phyloP scores from a whole-genome alignment of 2,797 vertebrate species.

The Dermochelys coriacea region DNA sequence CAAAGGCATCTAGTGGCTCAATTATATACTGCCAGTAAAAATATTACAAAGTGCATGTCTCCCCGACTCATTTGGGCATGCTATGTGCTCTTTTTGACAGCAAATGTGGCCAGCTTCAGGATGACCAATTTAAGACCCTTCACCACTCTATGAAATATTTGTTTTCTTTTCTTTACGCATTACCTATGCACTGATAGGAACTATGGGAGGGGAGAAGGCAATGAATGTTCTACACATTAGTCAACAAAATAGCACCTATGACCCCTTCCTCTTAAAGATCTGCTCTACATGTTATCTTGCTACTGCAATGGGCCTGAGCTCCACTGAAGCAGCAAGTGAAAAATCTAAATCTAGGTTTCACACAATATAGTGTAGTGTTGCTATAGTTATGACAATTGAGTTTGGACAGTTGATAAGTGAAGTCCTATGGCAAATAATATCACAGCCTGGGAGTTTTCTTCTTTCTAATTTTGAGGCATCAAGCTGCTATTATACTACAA shows the following conservation, averaged over 20 bases:
- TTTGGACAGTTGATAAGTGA: neutral
- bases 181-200: neutral
- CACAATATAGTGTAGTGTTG: neutral
- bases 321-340: neutral
- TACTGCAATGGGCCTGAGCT: accelerated
- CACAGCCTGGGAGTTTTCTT: neutral
- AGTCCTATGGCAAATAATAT: accelerated
- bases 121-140: neutral
- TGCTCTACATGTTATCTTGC: neutral
- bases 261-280: neutral
- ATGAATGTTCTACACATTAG: neutral
- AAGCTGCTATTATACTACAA: neutral
- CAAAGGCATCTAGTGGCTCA: neutral
- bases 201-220: neutral
- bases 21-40: neutral
- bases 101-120: neutral
- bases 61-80: neutral
- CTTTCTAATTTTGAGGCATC: neutral
- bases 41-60: neutral
- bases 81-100: neutral
- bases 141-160: neutral
- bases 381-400: neutral
- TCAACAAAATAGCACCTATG: neutral
- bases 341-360: neutral
- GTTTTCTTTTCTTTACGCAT: neutral